These are phyloP conservation scores for Brachionus calyciflorus DNA, from an alignment of 1,140 invertebrate genomes.

Conservation along the genomic window DNA sequence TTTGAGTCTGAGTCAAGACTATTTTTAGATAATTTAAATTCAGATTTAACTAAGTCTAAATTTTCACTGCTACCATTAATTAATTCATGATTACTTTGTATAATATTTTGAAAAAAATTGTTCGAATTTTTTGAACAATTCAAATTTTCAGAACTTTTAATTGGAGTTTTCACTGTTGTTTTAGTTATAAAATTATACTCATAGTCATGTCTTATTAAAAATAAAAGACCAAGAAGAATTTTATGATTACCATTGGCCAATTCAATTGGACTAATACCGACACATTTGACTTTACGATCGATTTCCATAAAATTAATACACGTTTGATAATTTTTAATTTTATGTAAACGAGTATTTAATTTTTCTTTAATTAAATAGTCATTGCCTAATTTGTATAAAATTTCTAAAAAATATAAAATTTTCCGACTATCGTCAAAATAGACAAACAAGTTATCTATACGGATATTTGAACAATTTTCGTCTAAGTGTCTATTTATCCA, in stretches of 20 bases:
- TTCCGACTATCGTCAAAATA: slow-evolving; percentile 8
- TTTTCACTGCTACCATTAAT: too few relatives aligned
- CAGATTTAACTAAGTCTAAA: too few relatives aligned
- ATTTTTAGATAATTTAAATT: too few relatives aligned
- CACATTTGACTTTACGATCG: slow-evolving; percentile 12
- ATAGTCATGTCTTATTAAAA: slow-evolving; percentile 35
- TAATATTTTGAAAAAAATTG: too few relatives aligned
- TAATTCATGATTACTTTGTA: too few relatives aligned
- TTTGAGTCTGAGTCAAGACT: too few relatives aligned
- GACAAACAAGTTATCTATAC: not conserved
- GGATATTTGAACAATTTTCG: not conserved
- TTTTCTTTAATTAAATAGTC: slow-evolving; percentile 6
- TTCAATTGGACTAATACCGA: not conserved
- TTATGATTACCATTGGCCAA: slow-evolving; percentile 29
- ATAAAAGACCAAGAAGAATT: slow-evolving; percentile 31
- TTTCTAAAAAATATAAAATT: slow-evolving; percentile 15
- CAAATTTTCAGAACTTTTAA: not conserved
- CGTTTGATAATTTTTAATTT: slow-evolving; percentile 34
- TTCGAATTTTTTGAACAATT: too few relatives aligned
- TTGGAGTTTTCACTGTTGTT: not conserved
- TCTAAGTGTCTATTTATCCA: slow-evolving; percentile 26
- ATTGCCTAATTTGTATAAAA: not conserved
- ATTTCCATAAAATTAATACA: slow-evolving; percentile 40
- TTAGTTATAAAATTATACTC: not conserved
- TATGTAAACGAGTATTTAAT: not conserved